Conservation (phyloP, 2,888 invertebrate genomes). For the Apantesis nais region DNA sequence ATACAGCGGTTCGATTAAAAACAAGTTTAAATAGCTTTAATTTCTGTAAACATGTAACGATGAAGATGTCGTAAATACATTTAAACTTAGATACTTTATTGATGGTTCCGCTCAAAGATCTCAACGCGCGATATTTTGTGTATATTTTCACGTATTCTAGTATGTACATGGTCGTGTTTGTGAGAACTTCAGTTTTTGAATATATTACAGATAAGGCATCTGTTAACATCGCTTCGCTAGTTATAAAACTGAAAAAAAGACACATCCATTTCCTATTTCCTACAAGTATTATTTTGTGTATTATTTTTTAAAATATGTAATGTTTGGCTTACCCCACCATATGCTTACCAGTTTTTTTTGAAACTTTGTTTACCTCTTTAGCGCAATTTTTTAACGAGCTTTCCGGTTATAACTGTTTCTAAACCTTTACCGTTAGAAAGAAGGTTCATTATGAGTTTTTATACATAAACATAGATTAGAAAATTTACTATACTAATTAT, state of each 20-base stretch:
- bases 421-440: not conserved
- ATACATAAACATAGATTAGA: not conserved
- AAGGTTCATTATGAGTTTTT: not conserved
- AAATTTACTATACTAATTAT: not conserved
- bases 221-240: not conserved
- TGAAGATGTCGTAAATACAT: no score
- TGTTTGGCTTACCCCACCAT: not conserved
- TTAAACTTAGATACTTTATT: not conserved
- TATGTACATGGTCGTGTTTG: not conserved
- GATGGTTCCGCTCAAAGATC: conserved; percentile 55
- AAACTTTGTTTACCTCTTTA: not conserved
- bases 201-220: not conserved
- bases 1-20: not conserved
- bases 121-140: conserved; percentile 60
- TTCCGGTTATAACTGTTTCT: not conserved
- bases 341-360: not conserved
- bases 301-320: not conserved
- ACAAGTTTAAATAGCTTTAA: no score
- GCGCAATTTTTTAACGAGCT: not conserved
- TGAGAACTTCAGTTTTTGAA: not conserved
- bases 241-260: not conserved
- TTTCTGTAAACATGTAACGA: no score
- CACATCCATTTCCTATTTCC: not conserved
- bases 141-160: not conserved
- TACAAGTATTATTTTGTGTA: not conserved